Evolutionary conservation across 2,113 vertebrate species (phyloP), one percentile per base, ranked within the genome.

Genomic region (Hassar affinis): DNA sequence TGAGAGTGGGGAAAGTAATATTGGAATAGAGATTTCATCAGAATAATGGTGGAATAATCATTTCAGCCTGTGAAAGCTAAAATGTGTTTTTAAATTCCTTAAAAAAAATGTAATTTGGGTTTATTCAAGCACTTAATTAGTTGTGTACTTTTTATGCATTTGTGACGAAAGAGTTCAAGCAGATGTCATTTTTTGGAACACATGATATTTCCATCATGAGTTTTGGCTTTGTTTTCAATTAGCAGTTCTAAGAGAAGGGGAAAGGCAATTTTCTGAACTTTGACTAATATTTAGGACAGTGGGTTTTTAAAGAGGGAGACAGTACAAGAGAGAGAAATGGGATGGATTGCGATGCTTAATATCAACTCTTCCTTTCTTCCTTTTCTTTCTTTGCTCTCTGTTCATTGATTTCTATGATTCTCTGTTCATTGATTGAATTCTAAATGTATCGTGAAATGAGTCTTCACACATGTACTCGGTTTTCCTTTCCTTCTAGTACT

Each of bases 71-170:
- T 92, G 90, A 91, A 90, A 88, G 18, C 5, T 35, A 25, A 88
- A 88, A 90, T 71, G 87, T 89, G 33, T 89, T 91, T 90, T 91
- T 89, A 89, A 89, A 93, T 90, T 88, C 85, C 85, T 25, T 8
- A 25, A 25, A 91, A 92, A 89, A 84, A 89, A 86, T 47, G 89
- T 91, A 18, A 79, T 91, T 90, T 92, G 89, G 90, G 86, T 93
- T 92, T 90, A 91, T 88, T 91, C 79, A 83, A 91, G 91, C 91
- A 93, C 91, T 94, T 93, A 90, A 80, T 87, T 91, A 87, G 59
- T 89, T 89, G 76, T 80, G 27, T 68, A 51, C 30, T 81, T 69
- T 81, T 81, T 49, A 20, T 61, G 77, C 12, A 20, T 56, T 38
- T 77, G 49, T 54, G 49, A 54, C 33, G 27, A 72, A 51, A 51